Evolutionary conservation across 2,888 invertebrate species (phyloP), one percentile per base, ranked within the genome.

Genomic region (Philereme transversata): DNA sequence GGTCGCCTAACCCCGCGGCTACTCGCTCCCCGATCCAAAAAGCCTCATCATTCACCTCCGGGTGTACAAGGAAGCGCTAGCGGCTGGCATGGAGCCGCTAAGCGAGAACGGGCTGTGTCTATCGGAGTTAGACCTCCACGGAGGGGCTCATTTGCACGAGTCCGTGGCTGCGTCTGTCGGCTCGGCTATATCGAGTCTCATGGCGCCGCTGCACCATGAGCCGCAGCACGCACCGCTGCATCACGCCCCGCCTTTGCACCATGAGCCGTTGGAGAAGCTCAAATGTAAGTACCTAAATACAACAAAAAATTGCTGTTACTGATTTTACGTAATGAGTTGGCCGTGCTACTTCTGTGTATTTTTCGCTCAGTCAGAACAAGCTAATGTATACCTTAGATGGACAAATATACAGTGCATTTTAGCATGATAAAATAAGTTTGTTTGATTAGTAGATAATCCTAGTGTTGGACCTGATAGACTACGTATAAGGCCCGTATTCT

Each of bases 181-280:
- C 71, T 90, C 92, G 0, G 92, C 92, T 71, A 94, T 90, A 80
- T 94, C 88, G 64, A 94, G 85, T 83, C 93, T 91, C 74, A 94
- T 90, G 93, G 89, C 90, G 68, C 92, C 92, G 4, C 68, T 93
- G 72, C 85, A 94, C 76, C 94, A 94, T 74, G 86, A 93, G 83
- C 84, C 89, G 0, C 94, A 94, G 73, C 94, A 94, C 70, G 86
- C 93, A 53, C 94, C 94, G 58, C 86, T 94, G 36, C 89, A 90
- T 64, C 88, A 87, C 56, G 95, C 95, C 67, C 94, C 94, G 51
- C 94, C 94, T 0, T 90, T 94, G 9, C 92, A 94, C 22, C 95
- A 95, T 71, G 96, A 96, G 79, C 96, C 96, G 5, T 82, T 96
- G 64, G 96, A 96, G 90, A 96, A 96, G 83, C 93, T 96, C 62